phyloP scores from a whole-genome alignment of 2,888 invertebrate species.

The Drosophila glabriapex region DNA sequence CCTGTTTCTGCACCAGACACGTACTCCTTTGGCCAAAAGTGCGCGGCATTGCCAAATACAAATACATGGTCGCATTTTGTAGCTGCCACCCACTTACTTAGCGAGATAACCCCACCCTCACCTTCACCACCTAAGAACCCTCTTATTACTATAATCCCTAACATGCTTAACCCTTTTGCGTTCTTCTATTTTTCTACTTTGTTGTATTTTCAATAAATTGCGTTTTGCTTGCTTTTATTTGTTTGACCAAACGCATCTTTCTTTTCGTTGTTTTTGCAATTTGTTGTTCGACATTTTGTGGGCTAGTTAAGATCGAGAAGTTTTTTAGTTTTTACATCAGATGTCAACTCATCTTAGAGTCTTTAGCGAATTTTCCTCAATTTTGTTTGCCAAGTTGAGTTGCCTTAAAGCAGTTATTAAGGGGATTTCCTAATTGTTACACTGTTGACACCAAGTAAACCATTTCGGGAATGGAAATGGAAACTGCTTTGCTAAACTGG shows the following conservation, averaged over 20 bases:
- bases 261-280: slow-evolving; percentile 33
- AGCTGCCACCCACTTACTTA: slow-evolving; percentile 58
- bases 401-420: slow-evolving; percentile 33
- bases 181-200: neutral
- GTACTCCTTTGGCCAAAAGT: slow-evolving; percentile 68
- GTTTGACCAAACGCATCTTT: slow-evolving; percentile 19
- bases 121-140: neutral
- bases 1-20: slow-evolving; percentile 65
- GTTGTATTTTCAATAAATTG: slow-evolving; percentile 35
- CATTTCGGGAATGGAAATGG: slow-evolving; percentile 22
- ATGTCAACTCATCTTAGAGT: neutral
- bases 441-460: slow-evolving; percentile 55
- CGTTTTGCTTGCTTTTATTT: slow-evolving; percentile 31
- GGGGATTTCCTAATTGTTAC: slow-evolving; percentile 30
- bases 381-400: neutral
- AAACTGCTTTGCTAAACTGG: slow-evolving; percentile 15
- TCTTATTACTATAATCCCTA: neutral
- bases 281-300: slow-evolving; percentile 36
- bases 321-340: neutral
- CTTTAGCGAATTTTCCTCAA: neutral
- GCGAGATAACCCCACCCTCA: neutral
- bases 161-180: slow-evolving; percentile 8
- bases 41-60: slow-evolving; percentile 71
- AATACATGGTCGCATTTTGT: slow-evolving; percentile 69
- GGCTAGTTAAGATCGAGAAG: slow-evolving; percentile 7